These are phyloP conservation scores for Drosophila anomalata DNA, from an alignment of 2,888 invertebrate species.

Conservation along the genomic window DNA sequence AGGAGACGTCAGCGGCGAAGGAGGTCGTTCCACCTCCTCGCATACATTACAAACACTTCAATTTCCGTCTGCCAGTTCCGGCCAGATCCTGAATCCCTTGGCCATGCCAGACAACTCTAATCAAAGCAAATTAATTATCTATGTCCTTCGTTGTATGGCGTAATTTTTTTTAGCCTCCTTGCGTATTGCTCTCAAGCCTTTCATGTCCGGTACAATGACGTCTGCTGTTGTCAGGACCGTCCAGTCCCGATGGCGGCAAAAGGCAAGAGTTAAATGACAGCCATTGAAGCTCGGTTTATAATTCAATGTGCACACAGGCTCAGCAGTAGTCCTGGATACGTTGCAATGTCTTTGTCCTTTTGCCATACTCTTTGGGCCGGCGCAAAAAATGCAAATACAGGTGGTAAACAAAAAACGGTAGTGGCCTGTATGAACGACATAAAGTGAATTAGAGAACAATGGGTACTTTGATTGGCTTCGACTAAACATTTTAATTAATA, in stretches of 20 bases:
- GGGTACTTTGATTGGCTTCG: conserved; percentile 24
- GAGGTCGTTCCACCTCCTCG: conserved; percentile 5
- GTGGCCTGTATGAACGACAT: background rate
- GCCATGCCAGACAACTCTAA: conserved; percentile 60
- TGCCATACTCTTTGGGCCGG: conserved; percentile 4
- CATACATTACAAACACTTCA: conserved; percentile 71
- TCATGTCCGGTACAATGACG: conserved; percentile 39
- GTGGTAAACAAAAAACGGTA: conserved; percentile 15
- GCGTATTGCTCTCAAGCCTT: conserved; percentile 30
- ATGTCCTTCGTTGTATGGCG: conserved; percentile 40
- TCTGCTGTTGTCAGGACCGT: conserved; percentile 24
- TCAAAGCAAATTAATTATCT: conserved; percentile 74
- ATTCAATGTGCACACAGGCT: conserved; percentile 42
- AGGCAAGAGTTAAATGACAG: conserved; percentile 45
- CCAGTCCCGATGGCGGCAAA: conserved; percentile 28
- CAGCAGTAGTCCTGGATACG: conserved; percentile 22
- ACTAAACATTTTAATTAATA: conserved; percentile 49
- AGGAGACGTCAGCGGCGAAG: background rate
- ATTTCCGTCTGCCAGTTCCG: conserved; percentile 63
- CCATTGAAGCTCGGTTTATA: conserved; percentile 37
- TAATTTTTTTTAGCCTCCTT: conserved; percentile 27
- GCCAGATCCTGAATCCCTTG: conserved; percentile 18
- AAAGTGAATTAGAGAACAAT: background rate
- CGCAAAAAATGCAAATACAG: conserved; percentile 40
- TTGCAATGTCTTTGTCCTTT: conserved; percentile 9